phyloP scores from a whole-genome alignment of 2,113 vertebrate species.

The Rhinoderma darwinii region DNA sequence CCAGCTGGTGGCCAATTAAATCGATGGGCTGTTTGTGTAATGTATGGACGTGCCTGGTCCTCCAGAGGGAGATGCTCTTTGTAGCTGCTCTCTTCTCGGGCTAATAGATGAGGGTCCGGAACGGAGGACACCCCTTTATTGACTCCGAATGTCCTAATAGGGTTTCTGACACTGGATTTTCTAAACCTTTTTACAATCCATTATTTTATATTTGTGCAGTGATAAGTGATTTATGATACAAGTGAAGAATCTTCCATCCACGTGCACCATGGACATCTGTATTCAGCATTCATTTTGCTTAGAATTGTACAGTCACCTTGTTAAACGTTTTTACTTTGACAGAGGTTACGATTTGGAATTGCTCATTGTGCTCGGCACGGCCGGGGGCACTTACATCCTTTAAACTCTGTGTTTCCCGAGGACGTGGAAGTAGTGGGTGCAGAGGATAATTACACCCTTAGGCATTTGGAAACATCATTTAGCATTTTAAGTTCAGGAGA shows the following conservation, averaged over 20 bases:
- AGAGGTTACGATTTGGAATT: background rate
- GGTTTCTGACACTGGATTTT: background rate
- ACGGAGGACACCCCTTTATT: no score
- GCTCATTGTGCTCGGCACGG: background rate
- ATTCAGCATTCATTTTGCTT: background rate
- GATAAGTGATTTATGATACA: background rate
- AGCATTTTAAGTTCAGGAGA: background rate
- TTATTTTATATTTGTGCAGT: background rate
- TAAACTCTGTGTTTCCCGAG: background rate
- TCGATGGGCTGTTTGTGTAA: no score
- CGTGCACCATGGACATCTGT: background rate
- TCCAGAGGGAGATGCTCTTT: no score
- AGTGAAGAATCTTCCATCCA: background rate
- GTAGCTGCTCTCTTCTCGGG: no score
- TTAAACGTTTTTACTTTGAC: slow-evolving; percentile 16
- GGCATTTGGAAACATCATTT: slow-evolving; percentile 23
- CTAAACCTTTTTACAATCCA: background rate
- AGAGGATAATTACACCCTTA: slow-evolving; percentile 24
- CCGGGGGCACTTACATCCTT: background rate
- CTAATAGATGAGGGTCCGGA: no score
- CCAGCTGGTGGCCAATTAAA: no score
- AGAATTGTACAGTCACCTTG: background rate
- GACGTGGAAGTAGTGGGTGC: slow-evolving; percentile 31
- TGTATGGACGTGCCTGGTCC: no score
- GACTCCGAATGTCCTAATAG: no score